Conservation (phyloP, 2,113 vertebrate genomes). For the Ammospiza nelsoni region DNA sequence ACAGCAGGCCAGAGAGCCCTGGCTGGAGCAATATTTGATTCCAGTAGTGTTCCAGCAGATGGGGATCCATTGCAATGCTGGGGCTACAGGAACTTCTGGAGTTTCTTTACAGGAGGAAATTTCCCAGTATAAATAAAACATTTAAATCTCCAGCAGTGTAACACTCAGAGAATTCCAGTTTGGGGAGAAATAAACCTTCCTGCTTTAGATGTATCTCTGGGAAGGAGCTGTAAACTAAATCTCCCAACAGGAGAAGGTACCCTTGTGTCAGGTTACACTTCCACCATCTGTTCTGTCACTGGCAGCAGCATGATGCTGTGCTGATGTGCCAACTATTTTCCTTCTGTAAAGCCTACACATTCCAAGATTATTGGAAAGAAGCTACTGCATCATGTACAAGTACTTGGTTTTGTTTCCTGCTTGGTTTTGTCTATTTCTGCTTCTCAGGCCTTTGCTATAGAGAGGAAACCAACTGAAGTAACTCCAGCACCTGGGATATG, state of each 20-base stretch:
- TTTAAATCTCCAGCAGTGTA: background rate
- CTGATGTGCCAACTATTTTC: background rate
- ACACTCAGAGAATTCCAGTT: background rate
- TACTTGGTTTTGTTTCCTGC: background rate
- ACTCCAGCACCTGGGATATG: background rate
- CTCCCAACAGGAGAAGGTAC: background rate
- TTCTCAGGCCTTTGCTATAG: background rate
- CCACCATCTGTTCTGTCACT: background rate
- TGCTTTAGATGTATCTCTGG: background rate
- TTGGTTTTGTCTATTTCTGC: background rate
- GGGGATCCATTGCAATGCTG: background rate
- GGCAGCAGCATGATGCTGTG: background rate
- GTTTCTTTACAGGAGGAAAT: background rate
- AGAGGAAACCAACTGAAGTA: background rate
- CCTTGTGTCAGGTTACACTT: background rate
- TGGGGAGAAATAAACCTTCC: background rate
- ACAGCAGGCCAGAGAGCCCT: background rate
- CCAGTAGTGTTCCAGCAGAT: background rate
- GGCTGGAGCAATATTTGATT: background rate
- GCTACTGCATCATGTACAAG: background rate
- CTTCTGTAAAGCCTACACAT: background rate
- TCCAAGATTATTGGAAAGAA: background rate
- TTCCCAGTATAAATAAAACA: background rate
- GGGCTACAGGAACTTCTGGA: background rate
- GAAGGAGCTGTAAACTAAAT: background rate